Evolutionary conservation across 2,113 vertebrate species (phyloP).

Genomic region (Corvus hawaiiensis): DNA sequence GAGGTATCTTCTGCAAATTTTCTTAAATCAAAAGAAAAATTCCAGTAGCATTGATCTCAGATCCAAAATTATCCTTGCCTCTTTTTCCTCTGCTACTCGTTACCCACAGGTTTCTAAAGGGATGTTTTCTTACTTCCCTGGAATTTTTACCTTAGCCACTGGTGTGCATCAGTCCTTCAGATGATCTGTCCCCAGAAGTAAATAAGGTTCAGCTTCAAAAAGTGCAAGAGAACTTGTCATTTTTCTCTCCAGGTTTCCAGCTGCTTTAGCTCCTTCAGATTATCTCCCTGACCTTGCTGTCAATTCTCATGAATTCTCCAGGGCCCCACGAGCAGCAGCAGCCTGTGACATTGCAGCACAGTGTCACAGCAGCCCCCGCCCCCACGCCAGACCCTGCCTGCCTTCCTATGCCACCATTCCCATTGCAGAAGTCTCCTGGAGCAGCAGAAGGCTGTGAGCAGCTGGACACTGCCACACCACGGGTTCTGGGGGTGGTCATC

Average conservation of each 20-base stretch:
- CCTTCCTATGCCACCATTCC: background rate
- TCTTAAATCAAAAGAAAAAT: background rate
- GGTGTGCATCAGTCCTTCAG: background rate
- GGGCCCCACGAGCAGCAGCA: background rate
- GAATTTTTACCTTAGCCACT: background rate
- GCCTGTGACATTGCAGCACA: background rate
- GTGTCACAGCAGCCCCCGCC: background rate
- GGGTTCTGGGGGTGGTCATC: background rate
- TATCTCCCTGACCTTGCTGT: conserved; percentile 61
- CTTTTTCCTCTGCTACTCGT: background rate
- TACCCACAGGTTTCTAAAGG: background rate
- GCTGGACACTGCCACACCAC: background rate
- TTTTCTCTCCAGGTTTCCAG: conserved; percentile 57
- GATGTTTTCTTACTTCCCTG: background rate
- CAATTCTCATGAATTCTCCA: conserved; percentile 45
- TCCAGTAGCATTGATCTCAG: background rate
- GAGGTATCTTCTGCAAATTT: background rate
- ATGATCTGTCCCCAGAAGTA: conserved; percentile 40
- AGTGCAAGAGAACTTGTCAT: conserved; percentile 58
- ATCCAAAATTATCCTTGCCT: background rate
- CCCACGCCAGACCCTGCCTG: background rate
- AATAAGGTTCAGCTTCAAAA: conserved; percentile 48
- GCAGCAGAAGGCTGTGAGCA: background rate
- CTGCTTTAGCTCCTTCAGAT: conserved; percentile 33
- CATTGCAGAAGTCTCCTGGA: background rate